These are phyloP conservation scores for Nephrocerus scutellatus DNA, from an alignment of 2,888 invertebrate species.

Conservation along the genomic window DNA sequence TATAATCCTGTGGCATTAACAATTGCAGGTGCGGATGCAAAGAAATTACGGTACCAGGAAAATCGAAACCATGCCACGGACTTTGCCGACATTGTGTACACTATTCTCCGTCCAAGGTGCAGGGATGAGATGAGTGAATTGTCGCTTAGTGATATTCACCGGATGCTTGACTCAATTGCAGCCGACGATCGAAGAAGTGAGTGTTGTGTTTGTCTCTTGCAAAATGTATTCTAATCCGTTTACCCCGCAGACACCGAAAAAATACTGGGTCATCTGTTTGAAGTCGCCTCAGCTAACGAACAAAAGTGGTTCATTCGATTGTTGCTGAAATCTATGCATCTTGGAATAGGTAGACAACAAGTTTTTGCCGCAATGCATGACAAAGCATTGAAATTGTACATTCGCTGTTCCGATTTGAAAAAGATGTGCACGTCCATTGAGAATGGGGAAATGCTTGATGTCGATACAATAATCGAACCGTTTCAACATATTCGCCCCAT, in stretches of 20 bases:
- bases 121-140: conserved; percentile 48
- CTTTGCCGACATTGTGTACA: conserved; percentile 73
- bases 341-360: conserved; percentile 65
- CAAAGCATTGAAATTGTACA: conserved; percentile 69
- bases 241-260: conserved; percentile 54
- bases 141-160: conserved; percentile 65
- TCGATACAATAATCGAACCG: conserved; percentile 50
- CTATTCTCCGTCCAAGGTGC: conserved; percentile 58
- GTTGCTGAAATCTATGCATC: conserved; percentile 74
- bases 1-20: no score
- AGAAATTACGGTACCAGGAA: conserved; percentile 31
- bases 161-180: conserved; percentile 68
- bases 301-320: conserved; percentile 88
- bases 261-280: conserved; percentile 59
- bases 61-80: conserved; percentile 51
- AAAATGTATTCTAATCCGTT: no score
- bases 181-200: conserved; percentile 56
- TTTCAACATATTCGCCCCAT: conserved; percentile 81
- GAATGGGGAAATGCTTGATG: conserved; percentile 17
- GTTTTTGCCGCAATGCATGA: conserved; percentile 70
- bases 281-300: conserved; percentile 64
- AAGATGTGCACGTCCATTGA: conserved; percentile 52
- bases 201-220: no score
- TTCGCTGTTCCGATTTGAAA: conserved; percentile 61
- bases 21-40: conserved; percentile 47